Percentiles rank a stretch among this genome's conserved stretches.
These are phyloP conservation scores for Agonopterix heracliana DNA, from an alignment of 2,888 invertebrate genomes.

Conservation along the genomic window DNA sequence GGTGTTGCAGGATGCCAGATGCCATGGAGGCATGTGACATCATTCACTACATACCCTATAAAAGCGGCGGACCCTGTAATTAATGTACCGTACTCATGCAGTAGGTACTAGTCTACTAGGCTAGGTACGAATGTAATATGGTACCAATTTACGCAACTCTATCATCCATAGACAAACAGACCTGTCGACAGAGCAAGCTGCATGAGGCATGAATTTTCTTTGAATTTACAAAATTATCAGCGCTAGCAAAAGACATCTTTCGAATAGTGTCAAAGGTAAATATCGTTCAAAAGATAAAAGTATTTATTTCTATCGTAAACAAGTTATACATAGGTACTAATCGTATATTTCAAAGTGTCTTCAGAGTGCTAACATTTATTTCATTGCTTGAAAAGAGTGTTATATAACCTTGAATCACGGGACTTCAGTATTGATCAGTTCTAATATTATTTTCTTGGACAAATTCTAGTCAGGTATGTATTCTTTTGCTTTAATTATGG, in stretches of 20 bases:
- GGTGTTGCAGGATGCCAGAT: too few species aligned
- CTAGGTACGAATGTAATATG: too few species aligned
- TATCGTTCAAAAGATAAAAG: conserved; percentile 32
- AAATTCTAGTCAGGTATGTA: conserved; percentile 31
- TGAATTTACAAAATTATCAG: conserved; percentile 49
- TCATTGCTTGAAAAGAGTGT: conserved; percentile 55
- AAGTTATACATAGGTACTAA: conserved; percentile 10
- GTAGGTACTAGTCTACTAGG: too few species aligned
- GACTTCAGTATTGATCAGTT: conserved; percentile 64
- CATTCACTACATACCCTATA: too few species aligned
- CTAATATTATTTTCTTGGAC: conserved; percentile 24
- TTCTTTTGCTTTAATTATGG: not conserved
- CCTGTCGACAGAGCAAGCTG: conserved; percentile 18
- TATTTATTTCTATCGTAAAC: conserved; percentile 9
- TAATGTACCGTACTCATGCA: too few species aligned
- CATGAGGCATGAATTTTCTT: conserved; percentile 40
- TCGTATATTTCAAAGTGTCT: conserved; percentile 18
- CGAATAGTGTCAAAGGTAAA: conserved; percentile 67
- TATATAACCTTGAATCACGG: conserved; percentile 77
- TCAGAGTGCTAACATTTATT: conserved; percentile 33
- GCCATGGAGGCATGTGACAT: too few species aligned
- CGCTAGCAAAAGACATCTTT: conserved; percentile 48
- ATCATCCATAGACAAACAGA: not conserved
- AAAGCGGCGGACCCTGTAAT: too few species aligned
- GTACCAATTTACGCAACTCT: too few species aligned